Conservation (phyloP, 1,140 invertebrate genomes). For the Antheraea mylitta region DNA sequence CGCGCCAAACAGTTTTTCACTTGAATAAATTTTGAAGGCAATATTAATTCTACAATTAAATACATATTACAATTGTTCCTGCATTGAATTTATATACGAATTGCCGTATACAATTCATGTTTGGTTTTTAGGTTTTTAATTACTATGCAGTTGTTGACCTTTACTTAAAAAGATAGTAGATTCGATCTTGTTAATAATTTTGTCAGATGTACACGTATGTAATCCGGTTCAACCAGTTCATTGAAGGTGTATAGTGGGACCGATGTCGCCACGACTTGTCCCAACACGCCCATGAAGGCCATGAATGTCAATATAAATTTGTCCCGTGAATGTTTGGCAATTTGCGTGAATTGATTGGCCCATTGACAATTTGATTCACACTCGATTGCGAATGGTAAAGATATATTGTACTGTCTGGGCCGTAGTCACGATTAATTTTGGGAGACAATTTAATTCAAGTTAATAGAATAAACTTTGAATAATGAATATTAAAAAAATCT, state of each 20-base stretch:
- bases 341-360: background rate
- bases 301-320: slow-evolving; percentile 2
- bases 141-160: background rate
- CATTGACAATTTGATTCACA: slow-evolving; percentile 1
- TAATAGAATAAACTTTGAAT: too few species aligned
- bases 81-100: too few species aligned
- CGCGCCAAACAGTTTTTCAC: too few species aligned
- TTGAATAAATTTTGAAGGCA: too few species aligned
- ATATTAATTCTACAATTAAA: too few species aligned
- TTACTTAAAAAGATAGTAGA: background rate
- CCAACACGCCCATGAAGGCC: background rate
- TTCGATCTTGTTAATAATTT: background rate
- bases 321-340: slow-evolving; percentile 1
- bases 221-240: background rate
- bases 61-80: too few species aligned
- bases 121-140: background rate
- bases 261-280: background rate
- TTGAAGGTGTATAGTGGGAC: background rate
- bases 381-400: background rate
- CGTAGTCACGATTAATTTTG: background rate
- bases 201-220: background rate
- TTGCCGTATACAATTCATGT: background rate
- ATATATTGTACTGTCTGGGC: background rate
- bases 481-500: background rate
- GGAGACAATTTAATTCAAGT: background rate